Evolutionary conservation across 2,888 invertebrate species (phyloP), one percentile per base, ranked within the genome.

Genomic region (Abscondita cerata): DNA sequence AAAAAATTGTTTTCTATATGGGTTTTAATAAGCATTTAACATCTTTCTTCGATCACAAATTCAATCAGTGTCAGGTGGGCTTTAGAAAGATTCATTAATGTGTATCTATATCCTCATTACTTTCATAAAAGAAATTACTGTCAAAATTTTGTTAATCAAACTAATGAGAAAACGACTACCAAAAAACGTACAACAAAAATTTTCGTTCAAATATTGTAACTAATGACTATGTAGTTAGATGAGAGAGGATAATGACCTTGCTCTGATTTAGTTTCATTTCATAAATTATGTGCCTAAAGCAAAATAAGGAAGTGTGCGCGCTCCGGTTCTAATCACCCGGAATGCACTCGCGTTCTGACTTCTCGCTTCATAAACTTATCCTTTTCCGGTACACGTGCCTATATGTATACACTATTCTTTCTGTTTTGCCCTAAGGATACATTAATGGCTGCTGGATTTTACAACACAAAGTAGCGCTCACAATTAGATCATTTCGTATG

Each of bases 161-260:
- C 25, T 25, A 25, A 25, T 25, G 25, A 16, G n/a, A 40, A 40
- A 40, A 16, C 40, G 40, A 38, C 12, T 13, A 40, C 40, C 6
- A 40, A 13, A 13, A 13, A 13, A 40, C 9, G 8, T 40, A n/a
- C n/a, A n/a, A n/a, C 6, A 25, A 4, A 25, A 25, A 6, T 25
- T 25, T 25, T 25, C 25, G 25, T 25, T 25, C 44, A 51, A 41
- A 58, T 58, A 38, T 46, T 40, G 33, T 59, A 50, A 53, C 48
- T 62, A 62, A 62, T 62, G 59, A 52, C 46, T 47, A 48, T 47
- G 56, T 64, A 56, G 48, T 52, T 56, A 52, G 44, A 50, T 44
- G 38, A n/a, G n/a, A 13, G 70, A 73, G 76, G 76, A 68, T 75
- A 76, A 75, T 74, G 75, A 76, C 76, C 76, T 76, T 76, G 76